These are phyloP conservation scores for Dendrolimus pini DNA, from an alignment of 2,888 invertebrate species.

Conservation along the genomic window DNA sequence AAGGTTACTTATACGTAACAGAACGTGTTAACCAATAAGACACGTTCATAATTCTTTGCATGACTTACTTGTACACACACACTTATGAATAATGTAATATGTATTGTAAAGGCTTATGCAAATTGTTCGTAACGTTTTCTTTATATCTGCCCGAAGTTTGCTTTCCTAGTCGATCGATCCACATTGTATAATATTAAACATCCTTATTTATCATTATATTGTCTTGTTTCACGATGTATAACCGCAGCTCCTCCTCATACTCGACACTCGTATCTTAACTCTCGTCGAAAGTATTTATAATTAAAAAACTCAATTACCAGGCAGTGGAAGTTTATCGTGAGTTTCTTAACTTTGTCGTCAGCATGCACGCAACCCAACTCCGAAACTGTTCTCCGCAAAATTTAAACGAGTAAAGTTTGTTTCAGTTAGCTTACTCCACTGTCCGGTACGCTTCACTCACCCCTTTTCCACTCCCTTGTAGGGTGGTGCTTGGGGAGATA, in stretches of 20 bases:
- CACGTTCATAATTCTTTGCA: neutral
- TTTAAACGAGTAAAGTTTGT: conserved; percentile 76
- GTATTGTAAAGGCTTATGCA: conserved; percentile 2
- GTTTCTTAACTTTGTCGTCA: conserved; percentile 50
- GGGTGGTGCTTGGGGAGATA: conserved; percentile 18
- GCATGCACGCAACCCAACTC: conserved; percentile 55
- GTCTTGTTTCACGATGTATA: too few species aligned
- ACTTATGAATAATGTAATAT: neutral
- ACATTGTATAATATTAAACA: too few species aligned
- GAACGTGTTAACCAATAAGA: neutral
- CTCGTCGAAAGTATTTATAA: conserved; percentile 24
- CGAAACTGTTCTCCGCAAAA: conserved; percentile 59
- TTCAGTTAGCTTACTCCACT: conserved; percentile 62
- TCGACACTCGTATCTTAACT: conserved; percentile 9
- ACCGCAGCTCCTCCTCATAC: too few species aligned
- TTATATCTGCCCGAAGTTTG: too few species aligned
- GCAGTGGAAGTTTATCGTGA: conserved; percentile 45
- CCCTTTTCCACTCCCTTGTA: conserved; percentile 12
- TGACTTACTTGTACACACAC: neutral
- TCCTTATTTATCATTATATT: too few species aligned
- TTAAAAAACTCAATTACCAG: conserved; percentile 49
- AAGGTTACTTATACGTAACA: neutral
- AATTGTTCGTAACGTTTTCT: too few species aligned
- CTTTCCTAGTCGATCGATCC: too few species aligned
- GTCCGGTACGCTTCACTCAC: conserved; percentile 41